Evolutionary conservation across 2,888 invertebrate species (phyloP).

Genomic region (Apamea epomidion): DNA sequence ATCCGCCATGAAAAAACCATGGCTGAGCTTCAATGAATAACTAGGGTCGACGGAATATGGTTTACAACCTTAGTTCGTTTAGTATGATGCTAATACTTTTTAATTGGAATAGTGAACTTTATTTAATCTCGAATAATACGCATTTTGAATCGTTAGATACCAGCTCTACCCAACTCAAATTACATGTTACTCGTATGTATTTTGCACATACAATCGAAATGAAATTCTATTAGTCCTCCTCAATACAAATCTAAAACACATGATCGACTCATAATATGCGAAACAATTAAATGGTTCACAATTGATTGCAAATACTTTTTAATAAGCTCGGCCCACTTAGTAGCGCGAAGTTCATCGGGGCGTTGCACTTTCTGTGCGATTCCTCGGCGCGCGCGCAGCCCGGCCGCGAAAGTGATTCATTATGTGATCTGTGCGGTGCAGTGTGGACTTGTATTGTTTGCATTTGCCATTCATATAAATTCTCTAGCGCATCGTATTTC

Average conservation of each 20-base stretch:
- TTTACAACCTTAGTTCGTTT: constrained; percentile 8
- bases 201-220: background rate
- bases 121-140: background rate
- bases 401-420: constrained; percentile 86
- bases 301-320: constrained; percentile 50
- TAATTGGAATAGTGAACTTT: background rate
- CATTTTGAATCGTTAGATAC: background rate
- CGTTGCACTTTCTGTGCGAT: constrained; percentile 87
- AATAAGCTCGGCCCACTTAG: constrained; percentile 77
- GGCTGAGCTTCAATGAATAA: constrained; percentile 56
- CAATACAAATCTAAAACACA: background rate
- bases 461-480: constrained; percentile 69
- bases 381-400: constrained; percentile 75
- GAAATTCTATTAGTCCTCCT: background rate
- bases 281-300: constrained; percentile 33
- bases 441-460: constrained; percentile 67
- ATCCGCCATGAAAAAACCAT: constrained; percentile 69
- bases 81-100: background rate
- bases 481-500: constrained; percentile 43
- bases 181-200: background rate
- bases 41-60: constrained; percentile 7
- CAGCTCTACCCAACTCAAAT: background rate
- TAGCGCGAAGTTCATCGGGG: constrained; percentile 87
- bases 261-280: background rate
- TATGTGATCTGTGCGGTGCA: constrained; percentile 67